phyloP scores from a whole-genome alignment of 2,113 vertebrate genomes.

The Sapajus apella region DNA sequence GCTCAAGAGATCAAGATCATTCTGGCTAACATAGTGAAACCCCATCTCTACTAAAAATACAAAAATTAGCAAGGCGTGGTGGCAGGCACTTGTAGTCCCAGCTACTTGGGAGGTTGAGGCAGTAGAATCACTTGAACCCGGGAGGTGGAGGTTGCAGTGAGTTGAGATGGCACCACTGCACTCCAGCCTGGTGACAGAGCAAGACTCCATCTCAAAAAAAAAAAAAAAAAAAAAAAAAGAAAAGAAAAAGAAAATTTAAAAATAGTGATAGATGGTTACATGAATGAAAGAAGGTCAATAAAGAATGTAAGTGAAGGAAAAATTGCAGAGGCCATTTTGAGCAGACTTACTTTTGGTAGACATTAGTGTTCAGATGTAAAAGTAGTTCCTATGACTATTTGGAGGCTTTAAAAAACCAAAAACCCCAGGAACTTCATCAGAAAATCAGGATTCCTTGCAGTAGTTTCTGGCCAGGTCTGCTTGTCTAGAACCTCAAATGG shows the following conservation, averaged over 20 bases:
- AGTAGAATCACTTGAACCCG: too few species aligned
- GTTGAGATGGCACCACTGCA: too few species aligned
- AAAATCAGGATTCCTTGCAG: neutral
- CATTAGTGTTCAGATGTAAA: neutral
- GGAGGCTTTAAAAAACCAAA: neutral
- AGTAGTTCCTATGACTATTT: neutral
- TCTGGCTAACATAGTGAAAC: too few species aligned
- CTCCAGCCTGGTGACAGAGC: too few species aligned
- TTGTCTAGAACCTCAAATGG: neutral
- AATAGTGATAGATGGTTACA: neutral
- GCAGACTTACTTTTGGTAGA: neutral
- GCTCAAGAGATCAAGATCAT: too few species aligned
- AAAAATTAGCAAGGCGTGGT: too few species aligned
- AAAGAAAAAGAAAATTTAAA: neutral
- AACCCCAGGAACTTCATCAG: neutral
- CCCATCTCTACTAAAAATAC: too few species aligned
- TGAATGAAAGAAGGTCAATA: neutral
- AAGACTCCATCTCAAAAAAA: too few species aligned
- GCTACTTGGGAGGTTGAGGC: too few species aligned
- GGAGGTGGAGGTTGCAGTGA: too few species aligned
- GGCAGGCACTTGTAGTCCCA: too few species aligned
- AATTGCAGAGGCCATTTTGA: neutral
- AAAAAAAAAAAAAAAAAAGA: too few species aligned
- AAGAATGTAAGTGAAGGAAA: neutral
- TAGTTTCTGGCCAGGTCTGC: neutral